phyloP scores from a whole-genome alignment of 2,797 vertebrate species.

The Micromesistius poutassou region DNA sequence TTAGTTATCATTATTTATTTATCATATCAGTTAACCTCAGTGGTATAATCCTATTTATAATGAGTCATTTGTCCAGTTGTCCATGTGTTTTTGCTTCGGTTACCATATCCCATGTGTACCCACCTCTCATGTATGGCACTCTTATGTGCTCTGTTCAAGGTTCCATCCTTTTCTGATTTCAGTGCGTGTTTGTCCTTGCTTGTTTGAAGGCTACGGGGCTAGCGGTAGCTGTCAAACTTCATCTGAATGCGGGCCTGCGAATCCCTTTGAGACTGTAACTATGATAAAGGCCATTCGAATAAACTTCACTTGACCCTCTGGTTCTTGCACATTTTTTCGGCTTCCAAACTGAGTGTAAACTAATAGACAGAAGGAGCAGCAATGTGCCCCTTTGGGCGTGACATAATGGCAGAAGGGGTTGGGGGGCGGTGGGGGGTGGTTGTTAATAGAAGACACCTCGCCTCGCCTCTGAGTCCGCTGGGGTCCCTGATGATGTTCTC shows the following conservation, averaged over 20 bases:
- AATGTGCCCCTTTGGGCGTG: slow-evolving; percentile 32
- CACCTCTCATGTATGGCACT: neutral
- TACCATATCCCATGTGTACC: too few species aligned
- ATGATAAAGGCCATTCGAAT: neutral
- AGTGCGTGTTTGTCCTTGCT: neutral
- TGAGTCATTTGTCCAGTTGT: too few species aligned
- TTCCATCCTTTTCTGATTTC: neutral
- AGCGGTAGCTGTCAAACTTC: neutral
- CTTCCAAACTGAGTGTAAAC: slow-evolving; percentile 39
- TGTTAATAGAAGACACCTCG: slow-evolving; percentile 38
- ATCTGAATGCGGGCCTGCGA: too few species aligned
- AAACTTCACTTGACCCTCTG: neutral
- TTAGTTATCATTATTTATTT: too few species aligned
- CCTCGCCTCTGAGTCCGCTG: slow-evolving; percentile 46
- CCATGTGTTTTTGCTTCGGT: too few species aligned
- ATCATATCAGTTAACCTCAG: too few species aligned
- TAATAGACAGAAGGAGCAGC: slow-evolving; percentile 49
- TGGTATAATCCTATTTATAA: too few species aligned
- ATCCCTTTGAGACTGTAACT: neutral
- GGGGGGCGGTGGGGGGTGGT: slow-evolving; percentile 52
- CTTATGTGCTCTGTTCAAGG: neutral
- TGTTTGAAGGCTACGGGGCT: neutral
- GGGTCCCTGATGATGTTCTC: slow-evolving; percentile 50
- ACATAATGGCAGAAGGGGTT: slow-evolving; percentile 42
- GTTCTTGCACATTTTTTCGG: slow-evolving; percentile 25